Evolutionary conservation across 2,888 invertebrate genomes (phyloP).

Genomic region (Eubasilissa splendida): DNA sequence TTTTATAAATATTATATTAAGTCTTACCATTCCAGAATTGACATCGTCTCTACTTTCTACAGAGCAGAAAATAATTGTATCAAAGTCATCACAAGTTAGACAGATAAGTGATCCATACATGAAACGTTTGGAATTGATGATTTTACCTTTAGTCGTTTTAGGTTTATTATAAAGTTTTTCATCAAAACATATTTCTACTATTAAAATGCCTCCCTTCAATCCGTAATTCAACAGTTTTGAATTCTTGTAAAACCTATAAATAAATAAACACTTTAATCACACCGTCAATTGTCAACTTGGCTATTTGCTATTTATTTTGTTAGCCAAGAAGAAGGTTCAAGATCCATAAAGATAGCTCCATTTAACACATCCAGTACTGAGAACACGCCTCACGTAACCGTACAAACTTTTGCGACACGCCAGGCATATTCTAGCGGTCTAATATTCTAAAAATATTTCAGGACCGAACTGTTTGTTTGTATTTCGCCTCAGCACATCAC

Average conservation of each 20-base stretch:
- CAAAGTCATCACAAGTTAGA: conserved; percentile 80
- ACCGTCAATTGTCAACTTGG: no score
- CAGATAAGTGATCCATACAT: conserved; percentile 83
- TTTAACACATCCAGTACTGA: no score
- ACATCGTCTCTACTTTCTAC: conserved; percentile 74
- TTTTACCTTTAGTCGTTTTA: conserved; percentile 58
- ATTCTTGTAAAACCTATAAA: conserved; percentile 41
- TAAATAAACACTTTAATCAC: background rate
- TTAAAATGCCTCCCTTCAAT: conserved; percentile 65
- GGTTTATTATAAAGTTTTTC: conserved; percentile 54
- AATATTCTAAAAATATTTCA: no score
- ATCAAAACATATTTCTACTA: conserved; percentile 67
- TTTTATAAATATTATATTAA: background rate
- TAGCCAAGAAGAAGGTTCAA: no score
- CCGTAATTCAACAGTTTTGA: conserved; percentile 26
- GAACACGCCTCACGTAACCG: no score
- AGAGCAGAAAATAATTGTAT: conserved; percentile 79
- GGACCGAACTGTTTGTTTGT: no score
- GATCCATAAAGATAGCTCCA: no score
- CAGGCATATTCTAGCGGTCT: no score
- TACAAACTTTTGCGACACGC: no score
- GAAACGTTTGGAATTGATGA: conserved; percentile 70
- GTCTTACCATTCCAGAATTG: conserved; percentile 63
- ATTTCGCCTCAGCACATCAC: no score
- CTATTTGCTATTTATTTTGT: no score